A percentile compares a stretch with the other conserved stretches of the same genome.
phyloP scores from a whole-genome alignment of 2,113 vertebrate genomes.

The Indicator indicator region DNA sequence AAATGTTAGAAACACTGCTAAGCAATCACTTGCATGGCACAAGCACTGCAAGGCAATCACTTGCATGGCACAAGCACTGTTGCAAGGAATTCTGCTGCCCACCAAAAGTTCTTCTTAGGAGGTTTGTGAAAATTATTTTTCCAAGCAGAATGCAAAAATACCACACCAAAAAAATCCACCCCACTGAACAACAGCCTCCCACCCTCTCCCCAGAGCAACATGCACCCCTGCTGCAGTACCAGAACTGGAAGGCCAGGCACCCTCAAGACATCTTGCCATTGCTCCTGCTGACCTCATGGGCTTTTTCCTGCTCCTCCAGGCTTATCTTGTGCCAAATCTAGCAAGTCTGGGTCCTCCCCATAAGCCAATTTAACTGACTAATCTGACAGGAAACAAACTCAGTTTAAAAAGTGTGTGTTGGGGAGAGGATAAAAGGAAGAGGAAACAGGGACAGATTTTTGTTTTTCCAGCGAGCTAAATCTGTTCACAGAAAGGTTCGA shows the following conservation, averaged over 20 bases:
- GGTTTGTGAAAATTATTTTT: neutral
- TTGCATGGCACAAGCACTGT: too few species aligned
- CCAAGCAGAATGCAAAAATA: neutral
- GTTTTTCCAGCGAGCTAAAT: constrained; percentile 44
- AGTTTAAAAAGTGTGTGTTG: neutral
- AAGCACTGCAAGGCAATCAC: neutral
- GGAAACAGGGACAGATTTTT: constrained; percentile 55
- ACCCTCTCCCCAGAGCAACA: neutral
- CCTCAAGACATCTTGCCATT: neutral
- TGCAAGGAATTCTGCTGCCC: neutral
- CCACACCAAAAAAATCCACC: neutral
- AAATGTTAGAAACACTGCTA: neutral
- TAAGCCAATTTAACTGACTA: constrained; percentile 46
- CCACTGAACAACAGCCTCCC: neutral
- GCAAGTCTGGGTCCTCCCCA: neutral
- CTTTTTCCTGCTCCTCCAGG: constrained; percentile 28
- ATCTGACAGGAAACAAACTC: constrained; percentile 67
- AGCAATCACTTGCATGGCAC: neutral
- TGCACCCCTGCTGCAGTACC: neutral
- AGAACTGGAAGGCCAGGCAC: neutral
- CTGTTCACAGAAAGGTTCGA: neutral
- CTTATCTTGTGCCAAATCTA: constrained; percentile 56
- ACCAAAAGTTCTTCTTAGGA: neutral
- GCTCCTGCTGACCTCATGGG: neutral
- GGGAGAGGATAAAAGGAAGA: constrained; percentile 18